Evolutionary conservation across 2,113 vertebrate species (phyloP), one percentile per base, ranked within the genome.

Genomic region (Strix uralensis): DNA sequence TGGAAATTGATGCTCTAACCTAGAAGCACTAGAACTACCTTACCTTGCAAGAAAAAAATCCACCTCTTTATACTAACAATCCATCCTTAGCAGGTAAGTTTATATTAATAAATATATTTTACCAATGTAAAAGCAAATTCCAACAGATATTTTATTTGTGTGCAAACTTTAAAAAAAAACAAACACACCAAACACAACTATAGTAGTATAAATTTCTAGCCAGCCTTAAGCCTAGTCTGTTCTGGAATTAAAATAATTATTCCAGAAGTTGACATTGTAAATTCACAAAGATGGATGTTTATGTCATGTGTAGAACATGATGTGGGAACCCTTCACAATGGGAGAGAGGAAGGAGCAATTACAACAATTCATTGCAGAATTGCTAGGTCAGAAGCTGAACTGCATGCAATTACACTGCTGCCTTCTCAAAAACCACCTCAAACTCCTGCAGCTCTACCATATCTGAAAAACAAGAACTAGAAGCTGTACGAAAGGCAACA

Each of bases 151-250:
- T 65, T 80, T 15, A 36, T 32, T 47, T 74, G 7, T 55, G 22
- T 2, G 1, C 14, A 46, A 84, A 58, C 27, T 40, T 30, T 13
- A 30, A 8, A 19, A 27, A 40, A 54, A 40, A 70, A 51, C 32
- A 69, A 32, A 47, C 32, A 9, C 6, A 52, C n/a, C 51, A 54
- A 65, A 42, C 1, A 1, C 10, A 78, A 62, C 19, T 14, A 30
- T 0, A 70, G 25, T 7, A 62, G 22, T 4, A 51, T 1, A 13
- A 6, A 42, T 4, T 63, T 62, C 38, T 22, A 55, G 29, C 16
- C 59, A 86, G 38, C 15, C 32, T 83, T 42, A 51, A 49, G 15
- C 5, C 25, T 49, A 70, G 46, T 0, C 25, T 66, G 38, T n/a
- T 84, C n/a, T 30, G 27, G 12, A 80, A 90, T 54, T 30, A 52